Evolutionary conservation across 1,140 invertebrate genomes (phyloP).

Genomic region (Cardiocondyla obscurior): DNA sequence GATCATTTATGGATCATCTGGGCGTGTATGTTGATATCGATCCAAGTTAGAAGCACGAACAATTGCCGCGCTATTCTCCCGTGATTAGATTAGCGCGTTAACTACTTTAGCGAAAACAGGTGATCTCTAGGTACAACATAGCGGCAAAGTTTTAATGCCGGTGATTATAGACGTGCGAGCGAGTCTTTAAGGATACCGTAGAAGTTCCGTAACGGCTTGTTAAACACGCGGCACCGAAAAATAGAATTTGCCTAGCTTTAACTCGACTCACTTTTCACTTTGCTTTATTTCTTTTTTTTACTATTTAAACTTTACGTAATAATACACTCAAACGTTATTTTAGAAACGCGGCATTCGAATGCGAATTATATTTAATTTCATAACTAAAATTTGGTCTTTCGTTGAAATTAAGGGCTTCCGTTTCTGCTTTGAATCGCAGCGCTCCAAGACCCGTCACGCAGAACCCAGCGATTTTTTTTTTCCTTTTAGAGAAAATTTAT

Average conservation of each 20-base stretch:
- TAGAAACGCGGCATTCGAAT: background rate
- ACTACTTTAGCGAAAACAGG: background rate
- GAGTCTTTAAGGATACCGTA: background rate
- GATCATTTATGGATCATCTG: background rate
- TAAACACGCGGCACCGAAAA: background rate
- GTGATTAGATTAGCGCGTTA: background rate
- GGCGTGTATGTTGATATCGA: background rate
- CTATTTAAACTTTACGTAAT: background rate
- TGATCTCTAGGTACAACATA: background rate
- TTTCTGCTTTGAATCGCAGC: background rate
- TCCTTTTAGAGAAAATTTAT: background rate
- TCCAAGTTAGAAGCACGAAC: background rate
- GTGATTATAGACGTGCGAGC: background rate
- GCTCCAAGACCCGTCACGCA: too few relatives aligned
- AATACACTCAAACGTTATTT: background rate
- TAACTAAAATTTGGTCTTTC: background rate
- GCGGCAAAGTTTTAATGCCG: slow-evolving; percentile 11
- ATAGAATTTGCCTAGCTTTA: background rate
- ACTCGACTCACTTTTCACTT: background rate
- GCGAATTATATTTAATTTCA: background rate
- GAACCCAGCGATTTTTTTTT: background rate
- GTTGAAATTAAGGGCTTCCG: background rate
- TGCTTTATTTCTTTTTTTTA: slow-evolving; percentile 3
- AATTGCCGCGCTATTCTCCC: background rate
- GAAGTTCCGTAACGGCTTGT: background rate